phyloP scores from a whole-genome alignment of 1,140 invertebrate species.

The Drosophila tropicalis region DNA sequence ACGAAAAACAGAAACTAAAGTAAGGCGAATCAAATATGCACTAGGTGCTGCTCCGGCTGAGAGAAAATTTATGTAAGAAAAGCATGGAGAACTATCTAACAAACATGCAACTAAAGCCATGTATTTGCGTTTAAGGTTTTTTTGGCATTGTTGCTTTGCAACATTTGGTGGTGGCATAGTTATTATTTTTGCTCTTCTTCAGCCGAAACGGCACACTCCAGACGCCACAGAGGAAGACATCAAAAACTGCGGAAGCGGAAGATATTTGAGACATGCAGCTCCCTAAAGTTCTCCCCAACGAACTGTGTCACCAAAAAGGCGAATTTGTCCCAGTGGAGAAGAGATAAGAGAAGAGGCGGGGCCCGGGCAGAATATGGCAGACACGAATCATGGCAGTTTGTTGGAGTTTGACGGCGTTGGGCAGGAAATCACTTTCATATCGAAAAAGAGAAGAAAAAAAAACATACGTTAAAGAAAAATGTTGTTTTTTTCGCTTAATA shows the following conservation, averaged over 20 bases:
- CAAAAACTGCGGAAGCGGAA: constrained; percentile 72
- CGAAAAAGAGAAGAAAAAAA: background rate
- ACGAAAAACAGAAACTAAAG: constrained; percentile 4
- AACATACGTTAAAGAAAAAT: constrained; percentile 17
- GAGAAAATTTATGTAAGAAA: background rate
- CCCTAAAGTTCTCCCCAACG: constrained; percentile 15
- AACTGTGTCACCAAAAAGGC: constrained; percentile 18
- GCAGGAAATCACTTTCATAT: constrained; percentile 61
- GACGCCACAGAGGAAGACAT: constrained; percentile 64
- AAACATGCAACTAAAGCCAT: constrained; percentile 2
- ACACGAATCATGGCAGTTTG: constrained; percentile 28
- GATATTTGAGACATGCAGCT: constrained; percentile 64
- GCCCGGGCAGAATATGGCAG: background rate
- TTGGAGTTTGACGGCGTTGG: constrained; percentile 53
- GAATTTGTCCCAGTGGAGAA: constrained; percentile 22
- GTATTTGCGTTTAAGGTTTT: constrained; percentile 1
- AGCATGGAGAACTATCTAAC: background rate
- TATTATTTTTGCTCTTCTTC: constrained; percentile 36
- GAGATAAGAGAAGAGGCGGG: constrained; percentile 15
- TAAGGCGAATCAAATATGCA: constrained; percentile 33
- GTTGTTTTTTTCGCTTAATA: constrained; percentile 34
- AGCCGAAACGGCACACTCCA: background rate
- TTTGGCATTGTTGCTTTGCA: constrained; percentile 36
- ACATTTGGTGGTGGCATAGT: constrained; percentile 14
- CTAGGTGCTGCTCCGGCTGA: background rate